phyloP scores from a whole-genome alignment of 1,140 invertebrate species.

The Conopomorpha cramerella region DNA sequence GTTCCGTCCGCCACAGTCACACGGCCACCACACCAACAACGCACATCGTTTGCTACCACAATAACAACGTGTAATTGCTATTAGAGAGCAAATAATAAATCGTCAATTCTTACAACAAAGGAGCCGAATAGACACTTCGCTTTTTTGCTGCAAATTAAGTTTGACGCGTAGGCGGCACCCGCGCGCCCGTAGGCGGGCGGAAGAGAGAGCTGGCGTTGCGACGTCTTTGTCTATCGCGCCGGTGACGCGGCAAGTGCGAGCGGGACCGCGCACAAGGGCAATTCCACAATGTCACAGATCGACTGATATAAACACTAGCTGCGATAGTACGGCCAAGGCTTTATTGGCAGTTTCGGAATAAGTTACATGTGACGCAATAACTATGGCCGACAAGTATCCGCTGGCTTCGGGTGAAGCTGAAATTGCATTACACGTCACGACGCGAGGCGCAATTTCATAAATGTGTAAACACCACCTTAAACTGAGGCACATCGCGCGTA shows the following conservation, averaged over 20 bases:
- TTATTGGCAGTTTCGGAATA: constrained; percentile 49
- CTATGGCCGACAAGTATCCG: constrained; percentile 9
- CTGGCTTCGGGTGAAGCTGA: no score
- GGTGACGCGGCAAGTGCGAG: constrained; percentile 14
- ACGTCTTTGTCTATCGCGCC: constrained; percentile 33
- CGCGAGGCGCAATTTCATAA: no score
- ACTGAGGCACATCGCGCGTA: no score
- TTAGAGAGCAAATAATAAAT: no score
- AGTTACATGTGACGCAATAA: constrained; percentile 34
- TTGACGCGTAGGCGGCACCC: constrained; percentile 38
- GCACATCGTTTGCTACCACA: no score
- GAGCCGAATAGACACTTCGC: constrained; percentile 35
- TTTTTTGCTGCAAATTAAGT: constrained; percentile 22
- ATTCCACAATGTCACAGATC: constrained; percentile 48
- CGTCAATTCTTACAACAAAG: no score
- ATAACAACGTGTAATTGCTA: no score
- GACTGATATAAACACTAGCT: constrained; percentile 17
- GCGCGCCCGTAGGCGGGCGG: constrained; percentile 48
- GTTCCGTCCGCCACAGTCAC: no score
- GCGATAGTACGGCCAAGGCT: constrained; percentile 38
- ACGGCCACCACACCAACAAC: no score
- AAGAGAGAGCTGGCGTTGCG: constrained; percentile 44
- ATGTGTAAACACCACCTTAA: no score
- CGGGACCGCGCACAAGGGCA: constrained; percentile 18
- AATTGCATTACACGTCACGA: no score